Evolutionary conservation across 1,140 invertebrate species (phyloP).

Genomic region (Cecropterus lyciades): DNA sequence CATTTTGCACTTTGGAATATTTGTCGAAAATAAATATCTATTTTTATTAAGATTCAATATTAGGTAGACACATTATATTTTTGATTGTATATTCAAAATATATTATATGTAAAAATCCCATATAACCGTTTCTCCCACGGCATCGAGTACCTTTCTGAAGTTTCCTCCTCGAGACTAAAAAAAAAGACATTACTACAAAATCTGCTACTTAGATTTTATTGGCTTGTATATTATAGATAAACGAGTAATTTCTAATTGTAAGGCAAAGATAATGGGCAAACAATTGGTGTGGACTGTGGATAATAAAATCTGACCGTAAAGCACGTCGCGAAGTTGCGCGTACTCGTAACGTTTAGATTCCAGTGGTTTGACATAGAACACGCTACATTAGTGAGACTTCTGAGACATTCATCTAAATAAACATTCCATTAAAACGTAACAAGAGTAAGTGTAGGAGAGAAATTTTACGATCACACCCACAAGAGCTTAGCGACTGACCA

Average conservation of each 20-base stretch:
- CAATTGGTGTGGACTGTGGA: neutral
- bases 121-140: too few relatives aligned
- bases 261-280: constrained; percentile 18
- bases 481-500: constrained; percentile 19
- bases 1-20: neutral
- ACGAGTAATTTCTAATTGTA: constrained; percentile 24
- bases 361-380: neutral
- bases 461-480: constrained; percentile 25
- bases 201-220: too few relatives aligned
- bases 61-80: too few relatives aligned
- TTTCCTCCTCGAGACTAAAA: too few relatives aligned
- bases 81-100: too few relatives aligned
- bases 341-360: neutral
- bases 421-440: constrained; percentile 3
- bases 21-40: neutral
- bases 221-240: neutral
- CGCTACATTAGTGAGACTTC: neutral
- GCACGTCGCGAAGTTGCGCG: neutral
- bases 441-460: constrained; percentile 9
- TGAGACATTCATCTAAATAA: neutral
- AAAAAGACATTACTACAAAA: too few relatives aligned
- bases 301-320: constrained; percentile 27
- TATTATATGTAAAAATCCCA: too few relatives aligned
- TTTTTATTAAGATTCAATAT: too few relatives aligned
- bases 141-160: too few relatives aligned